Evolutionary conservation across 2,113 vertebrate species (phyloP).

Genomic region (Benitochromis conjunctus): DNA sequence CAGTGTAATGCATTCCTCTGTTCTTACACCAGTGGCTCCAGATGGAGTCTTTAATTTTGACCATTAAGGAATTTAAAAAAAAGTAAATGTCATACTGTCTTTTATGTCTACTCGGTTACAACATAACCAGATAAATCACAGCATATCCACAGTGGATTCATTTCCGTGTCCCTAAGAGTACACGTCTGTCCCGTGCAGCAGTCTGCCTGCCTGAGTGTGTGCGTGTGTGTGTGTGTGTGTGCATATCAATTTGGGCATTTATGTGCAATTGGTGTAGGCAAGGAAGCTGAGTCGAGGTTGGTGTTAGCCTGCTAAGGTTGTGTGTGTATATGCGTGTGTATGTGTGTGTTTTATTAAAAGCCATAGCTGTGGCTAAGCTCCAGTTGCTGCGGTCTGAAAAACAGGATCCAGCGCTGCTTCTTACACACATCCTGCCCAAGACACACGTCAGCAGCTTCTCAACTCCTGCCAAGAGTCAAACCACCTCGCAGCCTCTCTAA

Average conservation of each 20-base stretch:
- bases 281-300: constrained; percentile 25
- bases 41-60: background rate
- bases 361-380: constrained; percentile 48
- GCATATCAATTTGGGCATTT: background rate
- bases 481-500: constrained; percentile 50
- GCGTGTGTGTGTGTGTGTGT: background rate
- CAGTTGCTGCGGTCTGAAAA: constrained; percentile 66
- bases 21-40: background rate
- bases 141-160: background rate
- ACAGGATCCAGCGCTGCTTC: constrained; percentile 69
- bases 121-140: background rate
- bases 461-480: constrained; percentile 64
- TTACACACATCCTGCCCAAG: constrained; percentile 71
- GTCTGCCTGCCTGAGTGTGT: background rate
- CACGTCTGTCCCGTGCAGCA: background rate
- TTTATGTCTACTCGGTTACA: background rate
- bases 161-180: background rate
- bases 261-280: background rate
- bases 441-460: constrained; percentile 66
- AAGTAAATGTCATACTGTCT: background rate
- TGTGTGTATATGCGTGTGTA: background rate
- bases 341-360: constrained; percentile 50
- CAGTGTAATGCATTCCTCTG: constrained; percentile 14
- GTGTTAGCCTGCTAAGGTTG: constrained; percentile 22
- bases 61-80: background rate